Base-by-base conservation (phyloP, 2,113 vertebrate species). In the Salminus brasiliensis region DNA sequence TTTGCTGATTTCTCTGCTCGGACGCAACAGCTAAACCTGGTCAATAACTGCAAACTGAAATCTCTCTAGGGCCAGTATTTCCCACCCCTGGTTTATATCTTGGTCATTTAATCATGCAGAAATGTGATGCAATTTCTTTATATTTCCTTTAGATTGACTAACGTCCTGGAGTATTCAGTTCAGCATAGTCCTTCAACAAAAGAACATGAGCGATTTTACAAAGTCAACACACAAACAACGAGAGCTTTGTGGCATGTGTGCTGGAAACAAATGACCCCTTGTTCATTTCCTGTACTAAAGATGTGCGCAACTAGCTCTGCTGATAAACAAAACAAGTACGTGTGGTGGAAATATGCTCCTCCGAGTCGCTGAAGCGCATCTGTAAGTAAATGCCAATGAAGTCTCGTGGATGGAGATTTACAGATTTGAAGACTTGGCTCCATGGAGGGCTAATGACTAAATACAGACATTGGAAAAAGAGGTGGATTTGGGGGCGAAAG, bases 401-500 rank as follows among this genome's bases (percentile, higher is more conserved):
- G 34, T 62, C 30, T 36, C 36, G 13, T 4, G 13, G 32, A 47
- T 18, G 41, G 71, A 70, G 80, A 77, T 34, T 71, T 63, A 1
- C 69, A 76, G n/a, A n/a, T n/a, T n/a, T 57, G 2, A 63, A 81
- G 82, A 84, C 74, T 55, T 30, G 60, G 45, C 32, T 69, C 62
- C 9, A 5, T 11, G 49, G 68, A 79, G 45, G 62, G 25, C 27
- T 16, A 52, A 55, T 76, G 69, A 65, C 53, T 78, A 59, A 74
- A 79, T n/a, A 25, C 47, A 29, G 62, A 63, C 62, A 63, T 34
- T 72, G 25, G 45, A 70, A 52, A 27, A 18, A 65, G 65, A 49
- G 47, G 36, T 45, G 66, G 30, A 81, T 55, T 78, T 73, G 65
- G 27, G 36, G 74, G 70, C 85, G 84, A 89, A 83, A 87, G 89